Base-by-base conservation (phyloP, 2,888 invertebrate genomes). In the Carpatolechia fugitivella region DNA sequence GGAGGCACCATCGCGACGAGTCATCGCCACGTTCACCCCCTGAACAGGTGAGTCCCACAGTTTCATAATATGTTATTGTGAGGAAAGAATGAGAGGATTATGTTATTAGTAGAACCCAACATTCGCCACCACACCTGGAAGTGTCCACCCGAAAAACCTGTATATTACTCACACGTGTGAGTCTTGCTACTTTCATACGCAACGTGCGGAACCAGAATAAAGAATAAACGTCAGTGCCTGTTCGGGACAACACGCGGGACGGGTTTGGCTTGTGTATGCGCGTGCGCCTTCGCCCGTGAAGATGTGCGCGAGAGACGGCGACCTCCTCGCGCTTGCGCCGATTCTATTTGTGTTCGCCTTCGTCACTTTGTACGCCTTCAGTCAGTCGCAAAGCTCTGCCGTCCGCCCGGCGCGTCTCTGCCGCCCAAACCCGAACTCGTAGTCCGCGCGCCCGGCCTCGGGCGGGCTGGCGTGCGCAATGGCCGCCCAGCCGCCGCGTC, bases 1-100 rank as follows among this genome's bases (percentile, higher is more conserved):
- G 93, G 73, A 94, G 95, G 80, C 91, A 89, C 65, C 90, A 90
- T 62, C 88, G 89, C 69, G 89, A 89, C 68, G 90, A 88, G 63
- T 89, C 90, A 30, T 82, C 90, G 54, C 76, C 82, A 56, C 87
- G 87, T 60, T 89, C 89, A 69, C 85, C 87, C 60, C 86, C 88
- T 56, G 90, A 90, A 78, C 90, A 89, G 84, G 89, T 88, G 70
- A 90, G 90, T 82, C 69, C 67, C 64, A 78, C 75, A 64, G 40
- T 41, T 41, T 18, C 40, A 11, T 41, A 10, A 10, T 41, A 20
- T 36, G 10, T 41, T 41, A 63, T 72, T 69, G 70, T 68, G 62
- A 63, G 72, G 58, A 77, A 78, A 60, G 80, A 64, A 72, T 70
- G 78, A 77, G 77, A 72, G 79, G 65, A 60, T 65, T 63, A 70